Evolutionary conservation across 2,113 vertebrate genomes (phyloP).

Genomic region (Grallaria varia): DNA sequence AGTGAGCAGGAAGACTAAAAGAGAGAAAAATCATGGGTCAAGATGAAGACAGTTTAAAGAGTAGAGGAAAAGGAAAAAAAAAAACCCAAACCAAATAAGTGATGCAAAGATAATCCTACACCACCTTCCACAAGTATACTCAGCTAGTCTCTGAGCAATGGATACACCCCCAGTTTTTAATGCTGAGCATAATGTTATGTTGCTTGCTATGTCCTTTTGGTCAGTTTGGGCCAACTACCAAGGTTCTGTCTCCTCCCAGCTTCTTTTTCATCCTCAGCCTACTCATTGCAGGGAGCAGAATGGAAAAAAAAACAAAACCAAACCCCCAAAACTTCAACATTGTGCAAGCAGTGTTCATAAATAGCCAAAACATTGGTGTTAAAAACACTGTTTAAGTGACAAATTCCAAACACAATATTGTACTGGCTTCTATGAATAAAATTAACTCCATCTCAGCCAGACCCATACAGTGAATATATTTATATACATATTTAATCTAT

Average conservation of each 20-base stretch:
- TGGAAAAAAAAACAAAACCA: rapidly evolving
- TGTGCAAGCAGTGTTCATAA: not conserved
- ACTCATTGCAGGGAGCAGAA: not conserved
- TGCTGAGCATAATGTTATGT: not conserved
- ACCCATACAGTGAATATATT: no score
- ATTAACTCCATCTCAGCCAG: not conserved
- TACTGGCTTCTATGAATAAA: not conserved
- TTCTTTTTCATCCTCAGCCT: not conserved
- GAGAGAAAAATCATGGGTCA: not conserved
- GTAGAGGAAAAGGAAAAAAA: not conserved
- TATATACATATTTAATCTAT: not conserved
- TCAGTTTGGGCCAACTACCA: not conserved
- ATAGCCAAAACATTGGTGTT: not conserved
- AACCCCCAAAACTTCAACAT: not conserved
- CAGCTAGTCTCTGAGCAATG: not conserved
- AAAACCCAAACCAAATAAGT: not conserved
- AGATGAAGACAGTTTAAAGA: not conserved
- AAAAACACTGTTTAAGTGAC: not conserved
- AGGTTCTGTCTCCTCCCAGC: not conserved
- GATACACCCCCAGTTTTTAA: not conserved
- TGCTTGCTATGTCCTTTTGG: not conserved
- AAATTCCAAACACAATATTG: not conserved
- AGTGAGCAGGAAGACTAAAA: not conserved
- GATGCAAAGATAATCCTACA: not conserved
- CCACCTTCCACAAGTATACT: not conserved